phyloP scores from a whole-genome alignment of 2,888 invertebrate species.

The Epicampocera succincta region DNA sequence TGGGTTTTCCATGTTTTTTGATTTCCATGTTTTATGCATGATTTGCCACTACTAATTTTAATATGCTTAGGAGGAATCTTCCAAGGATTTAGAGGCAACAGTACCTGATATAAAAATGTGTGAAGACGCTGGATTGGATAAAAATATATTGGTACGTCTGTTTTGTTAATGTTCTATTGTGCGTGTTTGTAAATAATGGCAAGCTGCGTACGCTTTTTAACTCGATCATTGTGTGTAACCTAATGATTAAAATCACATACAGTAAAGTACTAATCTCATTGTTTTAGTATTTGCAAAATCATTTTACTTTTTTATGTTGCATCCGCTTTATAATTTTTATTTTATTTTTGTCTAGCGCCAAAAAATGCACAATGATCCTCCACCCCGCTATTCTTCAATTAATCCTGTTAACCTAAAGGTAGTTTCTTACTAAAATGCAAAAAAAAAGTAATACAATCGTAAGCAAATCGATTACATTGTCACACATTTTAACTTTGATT shows the following conservation, averaged over 20 bases:
- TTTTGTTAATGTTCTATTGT: neutral
- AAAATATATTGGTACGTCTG: conserved; percentile 87
- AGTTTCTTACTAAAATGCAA: conserved; percentile 68
- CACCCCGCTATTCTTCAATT: conserved; percentile 81
- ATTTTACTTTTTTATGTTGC: conserved; percentile 47
- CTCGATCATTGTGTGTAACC: conserved; percentile 25
- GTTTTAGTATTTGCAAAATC: neutral
- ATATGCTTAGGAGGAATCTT: conserved; percentile 37
- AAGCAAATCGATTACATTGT: no score
- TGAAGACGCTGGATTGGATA: conserved; percentile 88
- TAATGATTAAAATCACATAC: neutral
- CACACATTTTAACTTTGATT: no score
- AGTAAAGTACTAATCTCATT: neutral
- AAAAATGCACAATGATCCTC: conserved; percentile 78
- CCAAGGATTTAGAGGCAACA: conserved; percentile 21
- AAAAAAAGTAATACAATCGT: no score
- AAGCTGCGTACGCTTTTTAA: conserved; percentile 18
- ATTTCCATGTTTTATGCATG: conserved; percentile 28
- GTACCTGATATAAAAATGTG: conserved; percentile 87
- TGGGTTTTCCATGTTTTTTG: neutral
- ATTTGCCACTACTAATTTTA: conserved; percentile 73
- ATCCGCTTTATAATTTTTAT: conserved; percentile 69
- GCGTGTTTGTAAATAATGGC: neutral
- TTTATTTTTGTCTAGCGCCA: conserved; percentile 74
- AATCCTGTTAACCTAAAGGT: conserved; percentile 81